Evolutionary conservation across 2,797 vertebrate species (phyloP).

Genomic region (Lacerta bilineata): DNA sequence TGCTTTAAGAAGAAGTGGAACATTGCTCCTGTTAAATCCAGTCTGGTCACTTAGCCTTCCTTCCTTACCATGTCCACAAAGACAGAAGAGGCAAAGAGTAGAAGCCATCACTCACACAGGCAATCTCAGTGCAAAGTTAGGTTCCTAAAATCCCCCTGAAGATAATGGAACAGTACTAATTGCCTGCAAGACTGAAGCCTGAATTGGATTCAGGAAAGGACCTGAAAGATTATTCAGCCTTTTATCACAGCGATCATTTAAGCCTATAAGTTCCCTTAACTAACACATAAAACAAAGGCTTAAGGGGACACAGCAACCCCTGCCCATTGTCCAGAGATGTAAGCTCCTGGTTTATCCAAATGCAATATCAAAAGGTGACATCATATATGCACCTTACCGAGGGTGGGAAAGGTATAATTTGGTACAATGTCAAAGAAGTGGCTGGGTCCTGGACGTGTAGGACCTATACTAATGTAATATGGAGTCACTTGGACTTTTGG

Average conservation of each 20-base stretch:
- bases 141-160: not conserved
- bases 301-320: not conserved
- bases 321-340: not conserved
- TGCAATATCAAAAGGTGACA: not conserved
- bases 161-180: not conserved
- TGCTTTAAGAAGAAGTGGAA: slow-evolving; percentile 48
- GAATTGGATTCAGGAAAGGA: slow-evolving; percentile 49
- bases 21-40: slow-evolving; percentile 37
- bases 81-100: slow-evolving; percentile 35
- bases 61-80: slow-evolving; percentile 37
- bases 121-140: not conserved
- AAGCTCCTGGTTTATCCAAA: not conserved
- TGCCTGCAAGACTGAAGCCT: slow-evolving; percentile 26
- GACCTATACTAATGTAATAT: not conserved
- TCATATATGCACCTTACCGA: not conserved
- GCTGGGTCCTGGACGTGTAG: not conserved
- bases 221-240: slow-evolving; percentile 13
- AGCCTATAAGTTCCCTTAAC: not conserved
- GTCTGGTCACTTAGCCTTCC: slow-evolving; percentile 42
- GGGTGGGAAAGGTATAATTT: not conserved
- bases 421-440: not conserved
- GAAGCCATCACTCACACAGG: slow-evolving; percentile 1
- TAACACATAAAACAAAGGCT: slow-evolving; percentile 17
- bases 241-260: slow-evolving; percentile 54
- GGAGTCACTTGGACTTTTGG: not conserved